These are phyloP conservation scores for Drosophila silvestris DNA, from an alignment of 2,888 invertebrate genomes.

Conservation along the genomic window DNA sequence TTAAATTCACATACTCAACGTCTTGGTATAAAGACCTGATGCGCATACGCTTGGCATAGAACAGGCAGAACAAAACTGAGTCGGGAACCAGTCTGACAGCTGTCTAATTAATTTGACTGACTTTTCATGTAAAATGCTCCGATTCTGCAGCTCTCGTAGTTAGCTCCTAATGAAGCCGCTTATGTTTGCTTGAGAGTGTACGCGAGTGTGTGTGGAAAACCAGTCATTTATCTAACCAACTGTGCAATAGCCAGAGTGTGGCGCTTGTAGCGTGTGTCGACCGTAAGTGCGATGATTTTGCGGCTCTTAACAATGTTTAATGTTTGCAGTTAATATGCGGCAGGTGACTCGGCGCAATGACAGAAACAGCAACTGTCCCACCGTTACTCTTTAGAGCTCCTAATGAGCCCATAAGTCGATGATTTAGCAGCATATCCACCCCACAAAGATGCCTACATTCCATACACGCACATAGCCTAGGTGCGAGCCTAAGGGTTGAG, in stretches of 20 bases:
- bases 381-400: constrained; percentile 30
- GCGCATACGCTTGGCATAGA: background rate
- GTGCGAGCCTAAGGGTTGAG: constrained; percentile 21
- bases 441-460: constrained; percentile 8
- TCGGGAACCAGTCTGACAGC: constrained; percentile 42
- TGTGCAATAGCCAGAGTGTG: constrained; percentile 23
- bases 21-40: background rate
- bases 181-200: constrained; percentile 26
- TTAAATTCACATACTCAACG: constrained; percentile 14
- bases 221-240: constrained; percentile 56
- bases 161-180: constrained; percentile 61
- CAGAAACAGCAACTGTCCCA: constrained; percentile 25
- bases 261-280: constrained; percentile 33
- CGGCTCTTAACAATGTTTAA: constrained; percentile 65
- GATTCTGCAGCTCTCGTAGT: constrained; percentile 34
- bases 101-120: constrained; percentile 78
- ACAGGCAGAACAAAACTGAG: constrained; percentile 14
- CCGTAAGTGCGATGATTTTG: constrained; percentile 60
- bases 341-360: constrained; percentile 67
- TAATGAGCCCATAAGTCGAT: constrained; percentile 66
- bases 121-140: constrained; percentile 49
- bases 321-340: constrained; percentile 79
- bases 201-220: constrained; percentile 26
- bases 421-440: constrained; percentile 46
- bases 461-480: background rate